Evolutionary conservation across 2,888 invertebrate genomes (phyloP), one percentile per base, ranked within the genome.

Genomic region (Cylindroiulus punctatus): DNA sequence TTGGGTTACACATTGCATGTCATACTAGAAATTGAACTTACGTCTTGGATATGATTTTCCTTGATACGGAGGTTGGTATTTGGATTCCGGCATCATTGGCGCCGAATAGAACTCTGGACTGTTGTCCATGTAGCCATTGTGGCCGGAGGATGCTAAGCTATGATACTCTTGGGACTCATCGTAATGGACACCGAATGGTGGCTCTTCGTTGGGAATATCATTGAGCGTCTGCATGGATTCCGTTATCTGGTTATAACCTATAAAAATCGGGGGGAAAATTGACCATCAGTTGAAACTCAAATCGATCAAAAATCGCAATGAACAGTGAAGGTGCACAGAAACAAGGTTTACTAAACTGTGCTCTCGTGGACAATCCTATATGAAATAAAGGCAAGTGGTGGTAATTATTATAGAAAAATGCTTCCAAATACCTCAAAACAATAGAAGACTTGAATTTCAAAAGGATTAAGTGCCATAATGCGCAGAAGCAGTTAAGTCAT

Each of bases 201-300:
- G 87, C 44, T 87, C 87, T 52, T 87, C 87, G 44, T 86, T 76
- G 52, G 42, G 84, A 84, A 86, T 86, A 30, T 87, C 87, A 52
- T 87, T 85, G 32, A 87, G 81, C 19, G 87, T 87, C 22, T 87
- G 86, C 86, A 87, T 87, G 57, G 87, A 85, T 65, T 87, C 87
- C 36, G 84, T 76, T 82, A 87, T 86, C 19, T 86, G 87, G 52
- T 86, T 87, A 84, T 87, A 87, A 19, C 87, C 87, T 57, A 22
- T 47, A n/a, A n/a, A 36, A 32, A 65, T 17, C 30, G 57, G 14
- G 26, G 57, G 30, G 57, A 44, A 30, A 84, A 7, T 40, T 36
- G 2, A 36, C 36, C 1, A 36, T 36, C 40, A 30, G 2, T 36
- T 84, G 22, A 84, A 84, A 7, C 12, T 47, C 10, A 47, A 47